These are phyloP conservation scores for Gisinianus flammeolus DNA, from an alignment of 2,888 invertebrate species.

Conservation along the genomic window DNA sequence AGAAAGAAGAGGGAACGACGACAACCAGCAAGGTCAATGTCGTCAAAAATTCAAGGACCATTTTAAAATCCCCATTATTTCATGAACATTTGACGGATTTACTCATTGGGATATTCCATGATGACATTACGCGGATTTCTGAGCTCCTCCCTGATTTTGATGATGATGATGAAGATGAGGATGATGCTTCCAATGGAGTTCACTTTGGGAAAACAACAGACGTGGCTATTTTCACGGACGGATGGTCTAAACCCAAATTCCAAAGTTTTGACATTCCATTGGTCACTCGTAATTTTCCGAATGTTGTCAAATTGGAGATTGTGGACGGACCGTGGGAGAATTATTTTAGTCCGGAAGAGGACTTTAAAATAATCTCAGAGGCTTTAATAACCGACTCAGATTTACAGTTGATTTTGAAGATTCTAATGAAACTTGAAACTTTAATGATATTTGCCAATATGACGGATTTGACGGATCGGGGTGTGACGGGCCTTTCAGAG, in stretches of 20 bases:
- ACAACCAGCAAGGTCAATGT: neutral
- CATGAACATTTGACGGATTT: constrained; percentile 27
- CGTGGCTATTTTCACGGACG: constrained; percentile 26
- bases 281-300: constrained; percentile 28
- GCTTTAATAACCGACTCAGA: constrained; percentile 51
- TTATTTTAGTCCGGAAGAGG: constrained; percentile 21
- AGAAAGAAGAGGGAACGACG: neutral
- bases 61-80: constrained; percentile 15
- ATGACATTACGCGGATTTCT: constrained; percentile 23
- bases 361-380: constrained; percentile 7
- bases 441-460: constrained; percentile 50
- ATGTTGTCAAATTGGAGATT: constrained; percentile 40
- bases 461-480: constrained; percentile 45
- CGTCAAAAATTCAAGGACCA: neutral
- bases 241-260: neutral
- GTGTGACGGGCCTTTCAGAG: constrained; percentile 44
- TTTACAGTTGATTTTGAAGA: constrained; percentile 46
- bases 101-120: constrained; percentile 34
- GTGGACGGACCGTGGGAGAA: constrained; percentile 35
- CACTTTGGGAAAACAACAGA: constrained; percentile 1
- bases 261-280: constrained; percentile 41
- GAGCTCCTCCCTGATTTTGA: constrained; percentile 38
- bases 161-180: neutral
- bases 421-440: constrained; percentile 43
- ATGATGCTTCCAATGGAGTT: too few species aligned